Evolutionary conservation across 1,140 invertebrate genomes (phyloP).

Genomic region (Ceratina japonica): DNA sequence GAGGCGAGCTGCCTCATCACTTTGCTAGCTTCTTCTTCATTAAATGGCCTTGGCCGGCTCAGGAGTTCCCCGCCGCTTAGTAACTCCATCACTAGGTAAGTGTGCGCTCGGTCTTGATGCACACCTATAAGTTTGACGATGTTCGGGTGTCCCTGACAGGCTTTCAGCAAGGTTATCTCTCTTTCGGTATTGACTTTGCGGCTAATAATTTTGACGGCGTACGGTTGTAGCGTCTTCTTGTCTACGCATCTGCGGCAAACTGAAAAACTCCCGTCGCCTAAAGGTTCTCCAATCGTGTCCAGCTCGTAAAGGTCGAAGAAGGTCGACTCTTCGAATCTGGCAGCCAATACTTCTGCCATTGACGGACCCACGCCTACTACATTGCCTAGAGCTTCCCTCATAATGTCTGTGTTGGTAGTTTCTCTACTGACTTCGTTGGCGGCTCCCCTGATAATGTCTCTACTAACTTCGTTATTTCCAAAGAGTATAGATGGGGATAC

Average conservation of each 20-base stretch:
- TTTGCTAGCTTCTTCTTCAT: conserved; percentile 84
- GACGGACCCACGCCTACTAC: conserved; percentile 54
- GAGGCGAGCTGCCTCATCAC: conserved; percentile 89
- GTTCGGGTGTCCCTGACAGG: conserved; percentile 92
- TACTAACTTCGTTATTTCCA: conserved; percentile 90
- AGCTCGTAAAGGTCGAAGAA: conserved; percentile 94
- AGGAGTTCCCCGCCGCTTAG: conserved; percentile 94
- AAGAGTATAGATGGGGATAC: conserved; percentile 95
- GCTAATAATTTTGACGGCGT: conserved; percentile 95
- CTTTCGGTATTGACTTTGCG: conserved; percentile 87
- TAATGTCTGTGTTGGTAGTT: too few relatives aligned
- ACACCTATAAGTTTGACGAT: conserved; percentile 93
- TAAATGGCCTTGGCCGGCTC: conserved; percentile 84
- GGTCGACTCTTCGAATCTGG: conserved; percentile 85
- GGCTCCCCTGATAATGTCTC: conserved; percentile 81
- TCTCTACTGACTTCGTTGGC: conserved; percentile 5
- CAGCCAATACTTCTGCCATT: conserved; percentile 55
- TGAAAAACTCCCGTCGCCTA: conserved; percentile 95
- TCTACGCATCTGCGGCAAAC: conserved; percentile 92
- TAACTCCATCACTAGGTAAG: conserved; percentile 93
- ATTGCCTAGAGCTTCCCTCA: too few relatives aligned
- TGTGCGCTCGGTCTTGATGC: conserved; percentile 88
- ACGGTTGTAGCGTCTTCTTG: conserved; percentile 85
- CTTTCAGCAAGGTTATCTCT: conserved; percentile 88
- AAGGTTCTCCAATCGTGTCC: conserved; percentile 83